Percentiles rank a stretch among this genome's conserved stretches.
Evolutionary conservation across 2,797 vertebrate species (phyloP).

Genomic region (Peromyscus aztecus): DNA sequence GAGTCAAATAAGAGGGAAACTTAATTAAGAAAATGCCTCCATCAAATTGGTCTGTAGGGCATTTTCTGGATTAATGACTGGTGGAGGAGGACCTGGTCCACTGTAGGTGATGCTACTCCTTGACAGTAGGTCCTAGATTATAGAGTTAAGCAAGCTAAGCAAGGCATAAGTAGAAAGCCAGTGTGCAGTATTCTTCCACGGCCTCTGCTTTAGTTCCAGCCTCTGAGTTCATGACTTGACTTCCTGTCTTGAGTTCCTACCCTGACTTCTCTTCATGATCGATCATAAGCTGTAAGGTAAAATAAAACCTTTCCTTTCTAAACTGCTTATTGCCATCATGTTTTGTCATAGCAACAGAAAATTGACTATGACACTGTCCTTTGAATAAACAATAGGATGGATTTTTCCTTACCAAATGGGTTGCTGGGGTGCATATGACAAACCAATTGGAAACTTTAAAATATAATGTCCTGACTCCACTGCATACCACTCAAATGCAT

Average conservation of each 20-base stretch:
- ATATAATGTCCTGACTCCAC: neutral
- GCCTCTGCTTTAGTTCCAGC: neutral
- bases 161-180: neutral
- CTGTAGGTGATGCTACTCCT: neutral
- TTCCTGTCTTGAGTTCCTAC: neutral
- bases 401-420: too few relatives aligned
- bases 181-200: neutral
- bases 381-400: neutral
- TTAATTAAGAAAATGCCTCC: neutral
- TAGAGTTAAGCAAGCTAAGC: neutral
- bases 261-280: neutral
- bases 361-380: too few relatives aligned
- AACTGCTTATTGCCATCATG: neutral
- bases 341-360: too few relatives aligned
- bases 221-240: neutral
- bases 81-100: neutral
- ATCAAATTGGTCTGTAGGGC: neutral
- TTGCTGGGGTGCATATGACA: neutral
- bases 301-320: neutral
- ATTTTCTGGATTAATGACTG: neutral
- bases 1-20: too few relatives aligned
- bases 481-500: neutral
- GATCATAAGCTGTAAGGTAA: neutral
- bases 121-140: too few relatives aligned
- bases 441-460: neutral